These are phyloP conservation scores for Sinohyriopsis cumingii DNA, from an alignment of 2,888 invertebrate species.

Conservation along the genomic window DNA sequence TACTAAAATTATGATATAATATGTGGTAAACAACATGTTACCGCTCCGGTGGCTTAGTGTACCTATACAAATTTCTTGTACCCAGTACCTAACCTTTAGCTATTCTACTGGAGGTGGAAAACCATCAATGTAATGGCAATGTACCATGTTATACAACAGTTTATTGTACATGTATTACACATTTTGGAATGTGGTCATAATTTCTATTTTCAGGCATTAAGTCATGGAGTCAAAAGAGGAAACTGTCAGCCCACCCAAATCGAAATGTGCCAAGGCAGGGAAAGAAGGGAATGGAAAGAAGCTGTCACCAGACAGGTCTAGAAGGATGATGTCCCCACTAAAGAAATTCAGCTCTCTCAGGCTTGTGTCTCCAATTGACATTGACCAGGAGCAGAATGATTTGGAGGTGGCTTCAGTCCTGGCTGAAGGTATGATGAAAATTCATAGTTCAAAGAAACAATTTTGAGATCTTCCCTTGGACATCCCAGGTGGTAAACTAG, in stretches of 20 bases:
- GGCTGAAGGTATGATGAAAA: slow-evolving; percentile 49
- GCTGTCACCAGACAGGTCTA: slow-evolving; percentile 35
- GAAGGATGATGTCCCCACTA: slow-evolving; percentile 38
- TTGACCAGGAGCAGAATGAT: slow-evolving; percentile 60
- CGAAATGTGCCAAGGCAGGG: neutral
- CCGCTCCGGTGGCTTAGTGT: no score
- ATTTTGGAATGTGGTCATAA: no score
- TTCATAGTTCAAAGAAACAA: neutral
- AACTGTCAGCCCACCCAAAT: slow-evolving; percentile 1
- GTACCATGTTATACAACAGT: no score
- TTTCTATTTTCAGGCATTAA: no score
- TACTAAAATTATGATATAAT: no score
- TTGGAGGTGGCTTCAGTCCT: slow-evolving; percentile 63
- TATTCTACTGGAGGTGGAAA: no score
- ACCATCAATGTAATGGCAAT: no score
- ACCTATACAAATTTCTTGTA: no score
- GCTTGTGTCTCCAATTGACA: slow-evolving; percentile 60
- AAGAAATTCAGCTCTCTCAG: slow-evolving; percentile 40
- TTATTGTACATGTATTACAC: no score
- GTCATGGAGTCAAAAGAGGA: slow-evolving; percentile 3
- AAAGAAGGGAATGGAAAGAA: slow-evolving; percentile 11
- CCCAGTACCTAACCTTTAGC: no score
- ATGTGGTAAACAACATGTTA: no score
- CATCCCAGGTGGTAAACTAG: neutral
- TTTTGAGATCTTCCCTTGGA: neutral